Evolutionary conservation across 2,888 invertebrate species (phyloP).

Genomic region (Nephrotoma appendiculata): DNA sequence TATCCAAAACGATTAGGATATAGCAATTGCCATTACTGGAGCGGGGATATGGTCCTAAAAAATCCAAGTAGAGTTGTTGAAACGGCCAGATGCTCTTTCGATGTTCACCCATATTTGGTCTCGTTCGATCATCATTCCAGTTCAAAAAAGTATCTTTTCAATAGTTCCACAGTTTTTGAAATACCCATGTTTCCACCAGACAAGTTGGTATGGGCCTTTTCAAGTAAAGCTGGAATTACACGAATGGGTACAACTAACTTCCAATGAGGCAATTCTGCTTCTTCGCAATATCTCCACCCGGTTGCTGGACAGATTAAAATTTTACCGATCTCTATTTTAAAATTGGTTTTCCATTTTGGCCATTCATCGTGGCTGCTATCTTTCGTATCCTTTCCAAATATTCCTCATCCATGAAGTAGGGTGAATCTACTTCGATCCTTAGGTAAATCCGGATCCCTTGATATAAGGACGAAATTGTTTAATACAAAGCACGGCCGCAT

Average conservation of each 20-base stretch:
- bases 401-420: neutral
- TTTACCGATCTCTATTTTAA: neutral
- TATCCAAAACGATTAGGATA: too few species aligned
- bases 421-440: neutral
- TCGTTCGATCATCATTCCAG: neutral
- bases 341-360: neutral
- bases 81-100: neutral
- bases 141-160: neutral
- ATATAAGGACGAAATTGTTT: neutral
- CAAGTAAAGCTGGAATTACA: too few species aligned
- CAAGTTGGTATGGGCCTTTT: too few species aligned
- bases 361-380: neutral
- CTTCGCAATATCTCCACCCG: too few species aligned
- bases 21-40: neutral
- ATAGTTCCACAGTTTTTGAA: too few species aligned
- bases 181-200: neutral
- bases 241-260: too few species aligned
- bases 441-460: neutral
- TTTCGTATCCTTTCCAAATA: neutral
- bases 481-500: neutral
- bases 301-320: neutral
- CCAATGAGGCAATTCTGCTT: too few species aligned
- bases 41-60: neutral
- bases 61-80: neutral
- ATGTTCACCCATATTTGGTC: neutral